phyloP scores from a whole-genome alignment of 2,797 vertebrate species.

The Halcyon badia region DNA sequence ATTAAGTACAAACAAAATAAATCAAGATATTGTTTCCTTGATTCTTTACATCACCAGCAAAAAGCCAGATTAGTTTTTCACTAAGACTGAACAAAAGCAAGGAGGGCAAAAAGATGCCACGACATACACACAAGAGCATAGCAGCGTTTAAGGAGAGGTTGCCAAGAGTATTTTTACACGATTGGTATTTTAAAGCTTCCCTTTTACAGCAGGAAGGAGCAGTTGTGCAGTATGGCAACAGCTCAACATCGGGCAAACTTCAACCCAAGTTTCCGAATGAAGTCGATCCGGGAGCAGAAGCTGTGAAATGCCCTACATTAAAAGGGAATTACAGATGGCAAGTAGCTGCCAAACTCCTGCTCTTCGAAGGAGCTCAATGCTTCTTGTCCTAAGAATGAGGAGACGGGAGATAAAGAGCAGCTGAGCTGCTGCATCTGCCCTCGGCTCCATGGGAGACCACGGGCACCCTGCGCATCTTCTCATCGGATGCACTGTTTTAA shows the following conservation, averaged over 20 bases:
- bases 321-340: background rate
- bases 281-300: rapidly evolving
- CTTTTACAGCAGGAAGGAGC: background rate
- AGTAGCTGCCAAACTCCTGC: background rate
- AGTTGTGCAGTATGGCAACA: rapidly evolving
- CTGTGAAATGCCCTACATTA: background rate
- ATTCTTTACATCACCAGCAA: background rate
- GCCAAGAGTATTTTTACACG: background rate
- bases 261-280: background rate
- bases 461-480: background rate
- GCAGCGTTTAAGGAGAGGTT: background rate
- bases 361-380: background rate
- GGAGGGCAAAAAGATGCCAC: background rate
- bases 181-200: background rate
- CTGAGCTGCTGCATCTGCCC: background rate
- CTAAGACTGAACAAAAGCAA: background rate
- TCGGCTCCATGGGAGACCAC: background rate
- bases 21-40: rapidly evolving
- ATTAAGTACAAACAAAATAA: background rate
- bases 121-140: background rate
- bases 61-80: background rate
- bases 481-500: rapidly evolving
- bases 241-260: background rate
- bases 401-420: background rate
- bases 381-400: background rate